Evolutionary conservation across 2,113 vertebrate genomes (phyloP), one percentile per base, ranked within the genome.

Genomic region (Heloderma charlesbogerti): DNA sequence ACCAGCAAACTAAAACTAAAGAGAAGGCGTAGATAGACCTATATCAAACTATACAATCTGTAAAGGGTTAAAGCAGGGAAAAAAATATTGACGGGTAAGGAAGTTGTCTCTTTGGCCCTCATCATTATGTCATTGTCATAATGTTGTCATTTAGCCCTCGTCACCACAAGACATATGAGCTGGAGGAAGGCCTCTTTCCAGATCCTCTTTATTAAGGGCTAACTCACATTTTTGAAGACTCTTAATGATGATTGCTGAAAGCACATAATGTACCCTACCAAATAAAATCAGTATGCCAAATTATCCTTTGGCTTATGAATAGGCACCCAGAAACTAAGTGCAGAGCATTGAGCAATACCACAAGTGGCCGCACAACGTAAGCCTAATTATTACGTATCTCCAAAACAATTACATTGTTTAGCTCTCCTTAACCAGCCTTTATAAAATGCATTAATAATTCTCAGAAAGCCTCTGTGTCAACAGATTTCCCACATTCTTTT

Each of bases 371-470:
- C 63, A 87, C 8, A 91, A 29, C 31, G 88, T 25, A 75, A 60
- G 25, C 40, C 74, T 43, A 78, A 25, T 88, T 80, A 51, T 31
- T 69, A 63, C n/a, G 51, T 81, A 86, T 48, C 51, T 79, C 74
- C 43, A 34, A 85, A 92, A 71, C 7, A 86, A 79, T 80, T 57
- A 37, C 66, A 79, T 10, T 45, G 90, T 75, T 63, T 51, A 67
- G 16, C 4, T 74, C 25, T 57, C 4, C 48, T 40, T 67, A 75
- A 34, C 31, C 31, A 31, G 80, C 5, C 40, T 34, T 51, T 22
- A 60, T 29, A 40, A 31, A 80, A 1, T 2, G 82, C 63, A 3
- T 4, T 87, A 15, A 43, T 63, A 63, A 63, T 43, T 78, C 54
- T 88, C n/a, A 88, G 71, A 31, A 87, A 78, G 37, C 40, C 25